These are phyloP conservation scores for Craniophora ligustri DNA, from an alignment of 2,888 invertebrate species.

Conservation along the genomic window DNA sequence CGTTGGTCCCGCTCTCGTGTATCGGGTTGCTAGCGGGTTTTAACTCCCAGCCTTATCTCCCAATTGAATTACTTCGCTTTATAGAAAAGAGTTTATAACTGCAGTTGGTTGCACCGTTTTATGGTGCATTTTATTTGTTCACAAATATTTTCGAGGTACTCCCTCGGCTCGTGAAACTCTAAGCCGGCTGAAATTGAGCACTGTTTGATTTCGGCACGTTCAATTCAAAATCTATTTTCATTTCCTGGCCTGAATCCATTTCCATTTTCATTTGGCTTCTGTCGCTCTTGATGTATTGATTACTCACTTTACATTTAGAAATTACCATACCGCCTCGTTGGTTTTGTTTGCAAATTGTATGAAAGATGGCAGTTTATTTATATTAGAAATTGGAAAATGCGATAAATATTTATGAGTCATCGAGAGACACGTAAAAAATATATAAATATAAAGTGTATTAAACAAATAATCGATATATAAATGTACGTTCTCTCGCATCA, in stretches of 20 bases:
- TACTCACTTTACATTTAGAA: slow-evolving; percentile 60
- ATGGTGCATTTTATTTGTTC: slow-evolving; percentile 49
- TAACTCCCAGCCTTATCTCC: slow-evolving; percentile 31
- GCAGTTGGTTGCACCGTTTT: slow-evolving; percentile 18
- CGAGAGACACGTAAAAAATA: slow-evolving; percentile 1
- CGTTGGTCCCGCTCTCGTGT: slow-evolving; percentile 10
- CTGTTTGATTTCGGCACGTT: slow-evolving; percentile 62
- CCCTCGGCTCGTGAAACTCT: slow-evolving; percentile 26
- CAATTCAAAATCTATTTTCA: slow-evolving; percentile 66
- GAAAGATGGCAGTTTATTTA: slow-evolving; percentile 44
- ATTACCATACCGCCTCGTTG: slow-evolving; percentile 46
- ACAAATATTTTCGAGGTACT: slow-evolving; percentile 45
- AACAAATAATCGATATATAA: too few species aligned
- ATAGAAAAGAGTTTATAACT: slow-evolving; percentile 40
- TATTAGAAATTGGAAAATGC: slow-evolving; percentile 23
- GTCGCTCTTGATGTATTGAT: slow-evolving; percentile 64
- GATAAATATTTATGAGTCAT: slow-evolving; percentile 21
- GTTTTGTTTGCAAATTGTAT: slow-evolving; percentile 50
- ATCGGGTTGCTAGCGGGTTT: slow-evolving; percentile 19
- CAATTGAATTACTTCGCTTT: slow-evolving; percentile 31
- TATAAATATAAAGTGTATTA: too few species aligned
- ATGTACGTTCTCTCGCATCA: slow-evolving; percentile 3
- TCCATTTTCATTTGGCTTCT: slow-evolving; percentile 65
- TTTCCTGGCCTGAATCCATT: slow-evolving; percentile 63
- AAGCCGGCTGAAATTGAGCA: slow-evolving; percentile 51